phyloP scores from a whole-genome alignment of 2,113 vertebrate species.

The Baryphthengus martii region DNA sequence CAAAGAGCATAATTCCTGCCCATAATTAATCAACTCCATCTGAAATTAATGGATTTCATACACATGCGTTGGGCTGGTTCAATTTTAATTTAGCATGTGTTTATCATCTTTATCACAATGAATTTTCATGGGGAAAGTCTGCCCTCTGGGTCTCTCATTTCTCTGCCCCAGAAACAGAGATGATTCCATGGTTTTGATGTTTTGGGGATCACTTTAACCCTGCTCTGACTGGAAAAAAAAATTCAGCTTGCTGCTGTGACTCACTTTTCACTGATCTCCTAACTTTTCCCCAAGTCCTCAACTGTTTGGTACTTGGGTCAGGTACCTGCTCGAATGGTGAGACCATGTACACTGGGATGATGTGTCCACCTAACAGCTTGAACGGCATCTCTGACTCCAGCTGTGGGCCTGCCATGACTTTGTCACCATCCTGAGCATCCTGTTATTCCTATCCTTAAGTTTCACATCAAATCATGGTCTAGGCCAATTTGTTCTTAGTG shows the following conservation, averaged over 20 bases:
- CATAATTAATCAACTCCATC: slow-evolving; percentile 54
- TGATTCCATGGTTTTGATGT: background rate
- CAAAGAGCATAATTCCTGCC: slow-evolving; percentile 44
- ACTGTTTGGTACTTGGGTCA: background rate
- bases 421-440: background rate
- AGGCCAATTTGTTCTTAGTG: background rate
- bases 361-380: background rate
- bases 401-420: background rate
- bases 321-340: background rate
- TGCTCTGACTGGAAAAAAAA: background rate
- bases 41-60: slow-evolving; percentile 61
- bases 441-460: background rate
- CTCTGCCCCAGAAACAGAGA: background rate
- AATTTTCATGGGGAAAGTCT: slow-evolving; percentile 46
- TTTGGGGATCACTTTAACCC: background rate
- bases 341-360: fast-evolving
- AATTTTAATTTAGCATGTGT: slow-evolving; percentile 57
- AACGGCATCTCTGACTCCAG: background rate
- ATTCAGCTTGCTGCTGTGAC: background rate
- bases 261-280: background rate
- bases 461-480: background rate
- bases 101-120: slow-evolving; percentile 47
- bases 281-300: background rate
- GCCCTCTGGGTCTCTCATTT: background rate
- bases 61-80: background rate